Percentiles rank a stretch among this genome's conserved stretches.
phyloP scores from a whole-genome alignment of 2,888 invertebrate genomes.

The Drosophila longiperda region DNA sequence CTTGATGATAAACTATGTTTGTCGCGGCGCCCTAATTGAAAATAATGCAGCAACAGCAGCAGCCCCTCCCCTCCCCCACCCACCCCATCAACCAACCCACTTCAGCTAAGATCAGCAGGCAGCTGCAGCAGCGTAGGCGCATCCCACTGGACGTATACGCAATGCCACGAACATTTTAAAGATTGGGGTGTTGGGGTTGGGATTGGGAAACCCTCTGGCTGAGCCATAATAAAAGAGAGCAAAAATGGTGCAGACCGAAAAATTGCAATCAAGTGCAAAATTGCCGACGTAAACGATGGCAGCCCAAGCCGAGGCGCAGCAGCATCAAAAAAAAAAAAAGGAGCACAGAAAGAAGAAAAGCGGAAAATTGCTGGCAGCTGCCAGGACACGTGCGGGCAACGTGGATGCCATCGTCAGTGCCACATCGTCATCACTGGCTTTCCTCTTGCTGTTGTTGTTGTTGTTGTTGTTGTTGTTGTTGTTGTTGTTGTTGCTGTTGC shows the following conservation, averaged over 20 bases:
- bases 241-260: constrained; percentile 77
- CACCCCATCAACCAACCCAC: neutral
- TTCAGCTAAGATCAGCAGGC: neutral
- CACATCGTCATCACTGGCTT: constrained; percentile 44
- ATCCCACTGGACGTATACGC: constrained; percentile 76
- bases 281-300: constrained; percentile 82
- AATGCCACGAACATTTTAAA: constrained; percentile 55
- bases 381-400: constrained; percentile 77
- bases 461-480: neutral
- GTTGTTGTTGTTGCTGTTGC: constrained; percentile 36
- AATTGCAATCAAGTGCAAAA: constrained; percentile 84
- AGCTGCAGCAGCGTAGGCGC: constrained; percentile 26
- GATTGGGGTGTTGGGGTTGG: neutral
- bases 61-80: neutral
- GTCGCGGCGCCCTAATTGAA: constrained; percentile 78
- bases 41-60: constrained; percentile 61
- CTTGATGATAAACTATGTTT: constrained; percentile 81
- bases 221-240: constrained; percentile 49
- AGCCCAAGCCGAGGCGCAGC: constrained; percentile 22
- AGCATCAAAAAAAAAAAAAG: neutral
- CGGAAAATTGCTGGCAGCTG: constrained; percentile 70
- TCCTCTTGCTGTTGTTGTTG: neutral
- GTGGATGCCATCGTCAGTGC: constrained; percentile 54
- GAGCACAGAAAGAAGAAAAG: constrained; percentile 12
- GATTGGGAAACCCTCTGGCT: constrained; percentile 18